These are phyloP conservation scores for Temnopleurus reevesii DNA, from an alignment of 53 echinoderm and acorn worm genomes.

Conservation along the genomic window DNA sequence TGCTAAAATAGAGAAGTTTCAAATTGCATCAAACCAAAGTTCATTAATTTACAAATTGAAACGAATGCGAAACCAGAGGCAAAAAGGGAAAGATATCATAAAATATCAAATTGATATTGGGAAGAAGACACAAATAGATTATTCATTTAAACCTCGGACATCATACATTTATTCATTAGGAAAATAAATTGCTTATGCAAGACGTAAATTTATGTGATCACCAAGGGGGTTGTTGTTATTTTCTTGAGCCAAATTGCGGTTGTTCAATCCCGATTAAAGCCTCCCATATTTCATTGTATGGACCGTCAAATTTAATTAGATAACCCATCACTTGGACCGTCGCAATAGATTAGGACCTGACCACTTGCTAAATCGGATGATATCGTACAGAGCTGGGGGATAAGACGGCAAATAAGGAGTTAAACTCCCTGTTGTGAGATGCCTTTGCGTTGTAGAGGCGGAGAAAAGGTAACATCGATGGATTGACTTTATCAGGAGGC, in stretches of 20 bases:
- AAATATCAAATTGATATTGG: too few species aligned
- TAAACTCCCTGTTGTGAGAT: neutral
- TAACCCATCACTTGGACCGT: neutral
- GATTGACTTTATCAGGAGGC: neutral
- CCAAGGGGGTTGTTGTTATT: neutral
- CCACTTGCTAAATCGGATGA: neutral
- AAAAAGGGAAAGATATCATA: too few species aligned
- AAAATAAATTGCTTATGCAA: neutral
- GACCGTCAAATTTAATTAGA: conserved; percentile 3
- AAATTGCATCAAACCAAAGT: too few species aligned
- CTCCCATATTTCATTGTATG: conserved; percentile 11
- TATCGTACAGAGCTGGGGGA: neutral
- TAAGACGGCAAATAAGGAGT: neutral
- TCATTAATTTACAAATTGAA: too few species aligned
- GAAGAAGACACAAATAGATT: too few species aligned
- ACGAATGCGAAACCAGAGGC: too few species aligned
- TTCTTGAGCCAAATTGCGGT: neutral
- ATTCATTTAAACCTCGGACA: too few species aligned
- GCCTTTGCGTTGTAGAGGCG: neutral
- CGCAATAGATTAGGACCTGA: conserved; percentile 14
- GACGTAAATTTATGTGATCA: neutral
- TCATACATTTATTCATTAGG: neutral
- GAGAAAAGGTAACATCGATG: neutral
- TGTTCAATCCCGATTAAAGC: neutral
- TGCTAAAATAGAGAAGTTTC: too few species aligned